Conservation (phyloP, 2,888 invertebrate genomes). For the Anthophora plumipes region DNA sequence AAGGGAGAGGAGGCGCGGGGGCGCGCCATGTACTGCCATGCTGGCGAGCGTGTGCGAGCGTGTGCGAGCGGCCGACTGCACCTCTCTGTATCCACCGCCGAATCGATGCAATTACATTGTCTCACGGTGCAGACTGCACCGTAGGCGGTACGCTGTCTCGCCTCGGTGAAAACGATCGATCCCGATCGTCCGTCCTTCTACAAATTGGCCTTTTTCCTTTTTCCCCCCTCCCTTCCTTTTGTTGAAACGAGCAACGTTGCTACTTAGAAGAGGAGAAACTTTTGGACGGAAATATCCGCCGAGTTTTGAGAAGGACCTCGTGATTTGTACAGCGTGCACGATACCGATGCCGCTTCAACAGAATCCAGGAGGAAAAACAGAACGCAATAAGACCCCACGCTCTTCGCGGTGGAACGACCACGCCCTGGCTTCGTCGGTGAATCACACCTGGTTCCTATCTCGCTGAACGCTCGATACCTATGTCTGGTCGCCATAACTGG, state of each 20-base stretch:
- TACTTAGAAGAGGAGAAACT: too few relatives aligned
- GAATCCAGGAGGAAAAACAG: conserved; percentile 48
- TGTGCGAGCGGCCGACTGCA: conserved; percentile 10
- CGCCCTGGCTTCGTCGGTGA: conserved; percentile 69
- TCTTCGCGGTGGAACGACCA: conserved; percentile 62
- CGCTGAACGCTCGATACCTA: conserved; percentile 34
- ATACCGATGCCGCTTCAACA: neutral
- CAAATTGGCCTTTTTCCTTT: neutral
- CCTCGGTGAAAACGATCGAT: neutral
- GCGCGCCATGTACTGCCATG: conserved; percentile 16
- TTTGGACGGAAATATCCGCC: too few relatives aligned
- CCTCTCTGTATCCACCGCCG: conserved; percentile 25
- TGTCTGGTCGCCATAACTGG: conserved; percentile 68
- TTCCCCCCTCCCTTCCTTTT: too few relatives aligned
- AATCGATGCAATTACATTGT: conserved; percentile 47
- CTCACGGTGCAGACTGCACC: conserved; percentile 19
- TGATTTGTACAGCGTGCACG: neutral
- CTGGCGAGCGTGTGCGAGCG: neutral
- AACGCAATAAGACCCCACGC: conserved; percentile 57
- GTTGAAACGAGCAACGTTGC: too few relatives aligned
- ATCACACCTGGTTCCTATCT: conserved; percentile 72
- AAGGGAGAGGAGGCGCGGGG: conserved; percentile 22
- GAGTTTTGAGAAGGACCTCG: neutral
- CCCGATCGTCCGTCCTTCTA: neutral
- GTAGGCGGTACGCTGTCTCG: conserved; percentile 12